phyloP scores from a whole-genome alignment of 2,113 vertebrate species.

The Bettongia penicillata region DNA sequence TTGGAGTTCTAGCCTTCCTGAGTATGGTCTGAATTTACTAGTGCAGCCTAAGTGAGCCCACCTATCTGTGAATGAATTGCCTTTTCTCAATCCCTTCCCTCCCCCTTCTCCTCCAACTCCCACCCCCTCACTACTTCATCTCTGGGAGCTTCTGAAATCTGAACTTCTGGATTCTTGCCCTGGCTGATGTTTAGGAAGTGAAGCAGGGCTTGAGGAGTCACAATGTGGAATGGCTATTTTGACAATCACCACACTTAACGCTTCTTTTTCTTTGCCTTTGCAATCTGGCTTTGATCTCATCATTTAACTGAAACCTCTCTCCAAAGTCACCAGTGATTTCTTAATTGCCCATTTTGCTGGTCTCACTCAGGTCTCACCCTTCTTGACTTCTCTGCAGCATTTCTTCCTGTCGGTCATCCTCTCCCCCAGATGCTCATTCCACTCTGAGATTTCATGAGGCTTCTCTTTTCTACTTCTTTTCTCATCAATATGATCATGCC shows the following conservation, averaged over 20 bases:
- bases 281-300: not conserved
- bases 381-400: not conserved
- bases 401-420: not conserved
- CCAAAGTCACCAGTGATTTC: not conserved
- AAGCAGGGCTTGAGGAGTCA: not conserved
- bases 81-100: not conserved
- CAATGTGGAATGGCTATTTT: not conserved
- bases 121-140: not conserved
- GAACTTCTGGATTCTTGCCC: not conserved
- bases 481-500: not conserved
- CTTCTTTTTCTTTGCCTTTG: not conserved
- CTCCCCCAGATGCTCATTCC: not conserved
- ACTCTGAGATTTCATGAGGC: slow-evolving; percentile 13
- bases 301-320: not conserved
- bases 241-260: not conserved
- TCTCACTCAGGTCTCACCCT: slow-evolving; percentile 22
- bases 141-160: not conserved
- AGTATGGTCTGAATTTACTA: not conserved
- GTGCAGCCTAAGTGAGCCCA: not conserved
- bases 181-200: not conserved
- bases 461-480: slow-evolving; percentile 17
- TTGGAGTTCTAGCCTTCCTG: not conserved
- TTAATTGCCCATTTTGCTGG: not conserved
- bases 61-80: not conserved
- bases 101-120: too few species aligned